phyloP scores from a whole-genome alignment of 2,797 vertebrate genomes.

The Acropternis orthonyx region DNA sequence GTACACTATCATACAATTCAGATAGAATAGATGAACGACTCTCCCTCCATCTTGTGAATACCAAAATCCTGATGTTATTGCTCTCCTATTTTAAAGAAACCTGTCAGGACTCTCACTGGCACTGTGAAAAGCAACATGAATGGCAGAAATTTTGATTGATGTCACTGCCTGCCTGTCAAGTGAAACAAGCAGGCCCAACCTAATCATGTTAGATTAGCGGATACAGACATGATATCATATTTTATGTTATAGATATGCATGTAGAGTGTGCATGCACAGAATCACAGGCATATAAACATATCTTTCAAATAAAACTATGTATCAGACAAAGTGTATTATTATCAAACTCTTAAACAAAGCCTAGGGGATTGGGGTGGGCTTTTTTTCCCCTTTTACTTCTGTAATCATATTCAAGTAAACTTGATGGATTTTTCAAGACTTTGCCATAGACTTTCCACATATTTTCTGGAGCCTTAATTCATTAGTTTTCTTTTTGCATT shows the following conservation, averaged over 20 bases:
- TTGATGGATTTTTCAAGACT: neutral
- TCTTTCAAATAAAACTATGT: neutral
- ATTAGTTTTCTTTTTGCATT: neutral
- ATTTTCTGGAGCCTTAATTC: neutral
- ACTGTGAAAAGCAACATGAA: constrained; percentile 47
- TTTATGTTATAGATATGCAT: constrained; percentile 39
- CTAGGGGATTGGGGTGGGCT: neutral
- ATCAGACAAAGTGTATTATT: neutral
- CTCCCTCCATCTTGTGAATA: neutral
- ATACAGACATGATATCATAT: constrained; percentile 47
- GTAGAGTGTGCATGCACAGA: neutral
- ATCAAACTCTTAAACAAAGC: neutral
- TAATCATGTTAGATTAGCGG: constrained; percentile 64
- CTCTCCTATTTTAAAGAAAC: constrained; percentile 35
- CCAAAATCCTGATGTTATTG: neutral
- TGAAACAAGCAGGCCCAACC: constrained; percentile 63
- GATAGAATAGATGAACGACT: neutral
- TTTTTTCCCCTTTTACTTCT: neutral
- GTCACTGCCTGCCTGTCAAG: constrained; percentile 70
- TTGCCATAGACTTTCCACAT: neutral
- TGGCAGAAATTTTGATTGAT: constrained; percentile 70
- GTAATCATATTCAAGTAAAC: neutral
- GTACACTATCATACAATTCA: neutral
- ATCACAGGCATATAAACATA: constrained; percentile 18
- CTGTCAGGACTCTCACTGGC: constrained; percentile 48